Evolutionary conservation across 37 sponge, comb jelly and placozoan genomes (phyloP).

Genomic region (Tethya wilhelma): DNA sequence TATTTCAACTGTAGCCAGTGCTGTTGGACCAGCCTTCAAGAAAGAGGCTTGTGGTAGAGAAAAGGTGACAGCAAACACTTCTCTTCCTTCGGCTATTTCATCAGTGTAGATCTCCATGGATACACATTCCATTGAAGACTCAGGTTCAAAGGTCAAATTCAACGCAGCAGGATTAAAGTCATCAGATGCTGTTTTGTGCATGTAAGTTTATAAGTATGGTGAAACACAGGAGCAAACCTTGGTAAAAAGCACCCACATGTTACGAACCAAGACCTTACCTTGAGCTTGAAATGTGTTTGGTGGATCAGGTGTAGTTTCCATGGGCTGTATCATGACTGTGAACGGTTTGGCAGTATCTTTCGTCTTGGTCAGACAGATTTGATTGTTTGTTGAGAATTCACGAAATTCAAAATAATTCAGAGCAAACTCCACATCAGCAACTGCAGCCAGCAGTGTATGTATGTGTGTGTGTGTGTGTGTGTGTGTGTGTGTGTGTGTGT

Average conservation of each 20-base stretch:
- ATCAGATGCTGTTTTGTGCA: too few species aligned
- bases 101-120: too few species aligned
- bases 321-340: not conserved
- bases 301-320: not conserved
- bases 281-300: slow-evolving; percentile 2
- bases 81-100: slow-evolving; percentile 13
- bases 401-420: not conserved
- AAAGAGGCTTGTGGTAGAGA: not conserved
- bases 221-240: too few species aligned
- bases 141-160: too few species aligned
- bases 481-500: too few species aligned
- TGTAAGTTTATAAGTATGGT: too few species aligned
- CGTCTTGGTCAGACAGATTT: slow-evolving; percentile 18
- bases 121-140: too few species aligned
- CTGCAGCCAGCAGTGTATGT: too few species aligned
- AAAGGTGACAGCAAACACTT: slow-evolving; percentile 10
- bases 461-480: too few species aligned
- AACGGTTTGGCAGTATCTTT: slow-evolving; percentile 5
- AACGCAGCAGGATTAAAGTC: too few species aligned
- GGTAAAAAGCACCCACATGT: too few species aligned
- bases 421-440: not conserved
- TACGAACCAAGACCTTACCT: slow-evolving; percentile 8
- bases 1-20: not conserved
- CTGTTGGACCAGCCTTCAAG: not conserved
- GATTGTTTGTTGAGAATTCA: not conserved